These are phyloP conservation scores for Lepus europaeus DNA, from an alignment of 2,113 vertebrate species.

Conservation along the genomic window DNA sequence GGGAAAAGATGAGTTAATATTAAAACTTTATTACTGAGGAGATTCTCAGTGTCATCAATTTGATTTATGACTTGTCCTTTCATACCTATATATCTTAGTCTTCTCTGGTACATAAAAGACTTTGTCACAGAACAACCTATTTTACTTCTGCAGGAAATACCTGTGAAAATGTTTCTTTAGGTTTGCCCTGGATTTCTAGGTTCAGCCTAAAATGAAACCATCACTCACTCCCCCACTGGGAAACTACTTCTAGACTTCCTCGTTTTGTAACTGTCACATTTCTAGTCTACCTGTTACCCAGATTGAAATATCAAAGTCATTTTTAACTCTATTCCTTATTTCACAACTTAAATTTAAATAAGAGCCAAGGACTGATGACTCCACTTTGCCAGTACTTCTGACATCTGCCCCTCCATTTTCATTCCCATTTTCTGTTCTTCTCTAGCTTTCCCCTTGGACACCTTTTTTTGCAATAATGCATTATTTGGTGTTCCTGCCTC, in stretches of 20 bases:
- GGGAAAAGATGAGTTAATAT: neutral
- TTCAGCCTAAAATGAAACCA: neutral
- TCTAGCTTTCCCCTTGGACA: neutral
- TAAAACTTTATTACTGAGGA: constrained; percentile 17
- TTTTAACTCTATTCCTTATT: neutral
- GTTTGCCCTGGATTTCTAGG: neutral
- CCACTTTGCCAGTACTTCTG: neutral
- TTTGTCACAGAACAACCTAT: neutral
- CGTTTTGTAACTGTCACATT: neutral
- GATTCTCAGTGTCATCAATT: neutral
- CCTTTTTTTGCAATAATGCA: neutral
- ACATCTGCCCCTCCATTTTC: neutral
- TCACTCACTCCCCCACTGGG: neutral
- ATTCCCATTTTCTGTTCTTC: neutral
- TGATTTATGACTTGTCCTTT: neutral
- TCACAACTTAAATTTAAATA: neutral
- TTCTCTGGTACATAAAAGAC: neutral
- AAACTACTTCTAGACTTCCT: neutral
- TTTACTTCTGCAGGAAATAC: neutral
- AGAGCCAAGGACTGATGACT: neutral
- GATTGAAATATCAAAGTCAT: neutral
- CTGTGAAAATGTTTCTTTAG: neutral
- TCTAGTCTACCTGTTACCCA: neutral
- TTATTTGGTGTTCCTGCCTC: neutral
- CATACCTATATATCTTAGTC: neutral